Evolutionary conservation across 1,140 invertebrate species (phyloP), one percentile per base, ranked within the genome.

Genomic region (Aphis craccivora): DNA sequence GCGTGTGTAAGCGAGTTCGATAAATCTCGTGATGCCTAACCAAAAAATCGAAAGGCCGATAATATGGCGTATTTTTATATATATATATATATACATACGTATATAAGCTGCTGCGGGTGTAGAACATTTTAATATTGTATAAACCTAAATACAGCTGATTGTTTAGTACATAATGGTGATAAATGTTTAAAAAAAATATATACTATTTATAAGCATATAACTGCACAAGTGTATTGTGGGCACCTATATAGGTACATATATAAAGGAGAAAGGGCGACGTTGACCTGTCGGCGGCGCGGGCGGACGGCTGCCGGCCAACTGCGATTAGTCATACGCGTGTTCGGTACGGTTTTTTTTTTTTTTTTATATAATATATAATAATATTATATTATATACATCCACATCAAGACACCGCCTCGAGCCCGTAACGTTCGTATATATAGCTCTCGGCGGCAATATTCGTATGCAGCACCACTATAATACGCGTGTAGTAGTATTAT

Each of bases 11-110:
- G 11, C 1, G 40, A 1, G 45, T 48, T 30, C 86, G 86, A 89
- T 89, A 37, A 89, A 89, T 53, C 48, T n/a, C 37, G n/a, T 48
- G 43, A 11, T 76, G 18, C 60, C 60, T 76, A 89, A 53, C 87
- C 87, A n/a, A 89, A 89, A 88, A 89, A 89, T 53, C 87, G 87
- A 89, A 89, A 89, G 87, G 87, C 87, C 18, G n/a, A 37, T 84
- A 37, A 11, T 45, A 11, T 45, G 45, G 45, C 45, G 45, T 45
- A 45, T 45, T 45, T 45, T 11, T 45, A 1, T 43, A 37, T 5
- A 11, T 20, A 43, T 86, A 20, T 84, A 23, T n/a, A 25, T 43
- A 20, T 84, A 43, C 22, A 23, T 86, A 45, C 5, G 1, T 40
- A 83, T 35, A 37, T 37, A 81, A 20, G 37, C 9, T 86, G 23